These are phyloP conservation scores for Neolamprologus multifasciatus DNA, from an alignment of 2,797 vertebrate species.

Conservation along the genomic window DNA sequence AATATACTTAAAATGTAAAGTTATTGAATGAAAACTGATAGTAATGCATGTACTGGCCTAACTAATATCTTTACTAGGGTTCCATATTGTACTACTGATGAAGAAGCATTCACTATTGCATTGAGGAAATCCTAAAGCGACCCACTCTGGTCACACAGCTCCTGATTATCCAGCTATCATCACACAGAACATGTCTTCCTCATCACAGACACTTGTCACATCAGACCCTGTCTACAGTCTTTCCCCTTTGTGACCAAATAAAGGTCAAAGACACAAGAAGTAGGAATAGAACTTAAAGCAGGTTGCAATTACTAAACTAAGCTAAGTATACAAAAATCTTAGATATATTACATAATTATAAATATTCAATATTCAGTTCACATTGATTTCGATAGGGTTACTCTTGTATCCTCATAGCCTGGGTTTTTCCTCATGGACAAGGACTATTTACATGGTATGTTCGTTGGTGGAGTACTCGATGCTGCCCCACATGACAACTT, in stretches of 20 bases:
- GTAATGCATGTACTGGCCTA: not conserved
- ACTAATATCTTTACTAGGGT: not conserved
- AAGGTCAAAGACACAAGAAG: not conserved
- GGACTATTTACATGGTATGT: not conserved
- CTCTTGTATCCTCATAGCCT: not conserved
- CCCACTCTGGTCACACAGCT: not conserved
- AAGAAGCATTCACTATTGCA: not conserved
- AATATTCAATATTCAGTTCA: not conserved
- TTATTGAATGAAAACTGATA: not conserved
- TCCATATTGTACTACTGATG: not conserved
- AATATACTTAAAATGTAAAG: not conserved
- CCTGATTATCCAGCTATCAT: not conserved
- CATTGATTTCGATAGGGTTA: not conserved
- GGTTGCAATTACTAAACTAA: not conserved
- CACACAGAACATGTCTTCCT: not conserved
- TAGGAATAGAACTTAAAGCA: not conserved
- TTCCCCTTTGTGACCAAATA: not conserved
- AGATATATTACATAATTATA: not conserved
- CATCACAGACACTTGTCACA: not conserved
- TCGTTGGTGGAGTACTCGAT: rapidly evolving
- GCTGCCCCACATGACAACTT: not conserved
- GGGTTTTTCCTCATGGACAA: not conserved
- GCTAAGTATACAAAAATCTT: not conserved
- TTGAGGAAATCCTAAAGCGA: not conserved
- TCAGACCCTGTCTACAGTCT: not conserved